Evolutionary conservation across 2,113 vertebrate species (phyloP), one percentile per base, ranked within the genome.

Genomic region (Odocoileus hemionus): DNA sequence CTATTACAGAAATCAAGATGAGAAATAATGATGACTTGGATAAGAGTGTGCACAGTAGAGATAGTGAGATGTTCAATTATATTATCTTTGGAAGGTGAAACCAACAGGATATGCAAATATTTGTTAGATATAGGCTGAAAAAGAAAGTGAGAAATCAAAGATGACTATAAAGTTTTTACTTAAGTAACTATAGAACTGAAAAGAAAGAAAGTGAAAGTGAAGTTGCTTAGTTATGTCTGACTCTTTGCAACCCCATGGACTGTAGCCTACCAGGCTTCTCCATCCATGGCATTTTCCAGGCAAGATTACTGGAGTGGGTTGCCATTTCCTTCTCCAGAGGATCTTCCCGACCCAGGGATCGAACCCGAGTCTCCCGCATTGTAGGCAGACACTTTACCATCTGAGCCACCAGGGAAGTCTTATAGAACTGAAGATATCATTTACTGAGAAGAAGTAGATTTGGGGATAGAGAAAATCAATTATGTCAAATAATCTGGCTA

Each of bases 21-120:
- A 67, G 67, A 67, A 86, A 86, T 67, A 86, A 94, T 86, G 43
- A 45, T 86, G 26, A 14, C 26, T 57, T 94, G 13, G n/a, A 50
- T 90, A 39, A 61, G 7, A 36, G 39, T 55, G 0, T 45, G 28
- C 5, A 61, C 21, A 84, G n/a, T 47, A 79, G 23, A 78, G 25
- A 57, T 17, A 80, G n/a, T 85, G 45, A 84, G 39, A 52, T 50
- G 36, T 85, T 93, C 33, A 52, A 26, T 88, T 85, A 86, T 76
- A 9, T 78, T 64, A 64, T 86, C 7, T 55, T 64, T 80, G 47
- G 19, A 86, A 88, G 28, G n/a, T 26, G 76, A 96, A 90, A 39
- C 7, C 28, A 79, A 70, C 2, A 86, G 14, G 67, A 50, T 78
- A 23, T 57, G 2, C 14, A 78, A 96, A 94, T 45, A 85, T 79